These are phyloP conservation scores for Lamellibrachia columna DNA, from an alignment of 2,888 invertebrate genomes.

Conservation along the genomic window DNA sequence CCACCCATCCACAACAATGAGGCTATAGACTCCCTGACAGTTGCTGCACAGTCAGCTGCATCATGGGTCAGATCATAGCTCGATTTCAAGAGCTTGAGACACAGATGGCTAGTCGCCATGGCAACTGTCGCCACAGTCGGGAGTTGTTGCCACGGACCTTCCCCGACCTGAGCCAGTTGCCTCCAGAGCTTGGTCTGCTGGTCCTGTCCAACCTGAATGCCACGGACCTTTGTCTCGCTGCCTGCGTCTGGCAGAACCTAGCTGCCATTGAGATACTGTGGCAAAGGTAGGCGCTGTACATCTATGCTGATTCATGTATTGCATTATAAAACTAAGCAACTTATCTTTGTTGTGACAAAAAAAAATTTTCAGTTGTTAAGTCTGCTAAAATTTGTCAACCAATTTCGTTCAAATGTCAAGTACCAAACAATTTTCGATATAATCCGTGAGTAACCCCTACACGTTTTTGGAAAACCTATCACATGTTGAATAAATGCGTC, in stretches of 20 bases:
- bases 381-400: too few relatives aligned
- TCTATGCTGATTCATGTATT: background rate
- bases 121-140: background rate
- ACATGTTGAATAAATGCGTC: too few relatives aligned
- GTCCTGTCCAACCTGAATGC: conserved; percentile 68
- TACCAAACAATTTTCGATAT: too few relatives aligned
- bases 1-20: background rate
- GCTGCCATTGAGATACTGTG: conserved; percentile 68
- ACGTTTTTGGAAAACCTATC: too few relatives aligned
- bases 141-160: conserved; percentile 46
- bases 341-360: background rate
- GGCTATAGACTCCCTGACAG: background rate
- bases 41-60: background rate
- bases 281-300: conserved; percentile 60
- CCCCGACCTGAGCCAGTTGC: conserved; percentile 66
- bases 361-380: too few relatives aligned
- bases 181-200: conserved; percentile 67
- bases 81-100: conserved; percentile 37
- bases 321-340: background rate
- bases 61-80: conserved; percentile 40
- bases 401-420: too few relatives aligned
- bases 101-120: conserved; percentile 29
- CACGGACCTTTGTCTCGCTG: conserved; percentile 68
- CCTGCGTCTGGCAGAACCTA: conserved; percentile 68
- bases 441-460: too few relatives aligned